A percentile compares a stretch with the other conserved stretches of the same genome.
Evolutionary conservation across 2,113 vertebrate genomes (phyloP).

Genomic region (Myiopsitta monachus): DNA sequence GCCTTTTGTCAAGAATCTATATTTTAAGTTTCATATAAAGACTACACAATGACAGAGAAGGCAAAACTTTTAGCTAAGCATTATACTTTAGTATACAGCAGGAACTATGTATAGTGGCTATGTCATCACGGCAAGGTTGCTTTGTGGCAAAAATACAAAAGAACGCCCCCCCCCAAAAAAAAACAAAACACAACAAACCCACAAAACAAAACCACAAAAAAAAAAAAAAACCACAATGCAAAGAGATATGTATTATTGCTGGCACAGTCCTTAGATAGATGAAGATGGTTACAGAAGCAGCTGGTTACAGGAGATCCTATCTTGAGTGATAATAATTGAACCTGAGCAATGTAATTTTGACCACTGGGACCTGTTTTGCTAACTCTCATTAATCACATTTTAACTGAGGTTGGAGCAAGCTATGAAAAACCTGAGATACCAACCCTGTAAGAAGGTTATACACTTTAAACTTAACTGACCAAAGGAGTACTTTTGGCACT

Average conservation of each 20-base stretch:
- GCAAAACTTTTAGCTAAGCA: background rate
- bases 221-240: background rate
- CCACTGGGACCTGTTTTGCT: background rate
- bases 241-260: background rate
- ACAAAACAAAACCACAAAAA: background rate
- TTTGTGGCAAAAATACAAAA: background rate
- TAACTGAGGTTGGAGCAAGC: background rate
- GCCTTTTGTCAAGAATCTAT: background rate
- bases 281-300: background rate
- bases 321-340: background rate
- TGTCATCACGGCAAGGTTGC: background rate
- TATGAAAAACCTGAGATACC: background rate
- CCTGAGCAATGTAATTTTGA: background rate
- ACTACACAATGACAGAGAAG: background rate
- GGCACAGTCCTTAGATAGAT: background rate
- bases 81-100: background rate
- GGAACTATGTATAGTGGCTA: background rate
- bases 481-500: background rate
- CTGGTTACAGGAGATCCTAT: background rate
- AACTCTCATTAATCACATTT: background rate
- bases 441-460: background rate
- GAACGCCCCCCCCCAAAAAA: background rate
- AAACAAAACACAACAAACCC: no score
- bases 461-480: background rate
- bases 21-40: conserved; percentile 36